A percentile compares a stretch with the other conserved stretches of the same genome.
phyloP scores from a whole-genome alignment of 2,113 vertebrate species.

The Suncus etruscus region DNA sequence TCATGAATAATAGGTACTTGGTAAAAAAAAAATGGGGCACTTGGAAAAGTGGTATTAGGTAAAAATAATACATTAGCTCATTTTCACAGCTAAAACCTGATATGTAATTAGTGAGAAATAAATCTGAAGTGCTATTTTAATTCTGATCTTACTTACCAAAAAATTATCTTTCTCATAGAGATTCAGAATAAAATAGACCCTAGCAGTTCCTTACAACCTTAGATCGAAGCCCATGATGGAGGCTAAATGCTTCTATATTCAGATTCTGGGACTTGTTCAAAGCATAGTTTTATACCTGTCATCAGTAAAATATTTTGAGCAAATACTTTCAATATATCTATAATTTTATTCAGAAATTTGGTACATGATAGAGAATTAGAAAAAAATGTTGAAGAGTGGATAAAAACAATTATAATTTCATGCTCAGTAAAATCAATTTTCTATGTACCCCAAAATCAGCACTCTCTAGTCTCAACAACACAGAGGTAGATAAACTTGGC shows the following conservation, averaged over 20 bases:
- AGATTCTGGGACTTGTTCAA: neutral
- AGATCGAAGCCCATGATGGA: neutral
- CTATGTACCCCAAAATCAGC: neutral
- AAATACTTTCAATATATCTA: neutral
- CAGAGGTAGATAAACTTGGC: neutral
- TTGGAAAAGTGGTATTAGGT: too few species aligned
- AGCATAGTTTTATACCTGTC: neutral
- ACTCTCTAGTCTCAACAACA: neutral
- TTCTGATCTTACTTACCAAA: neutral
- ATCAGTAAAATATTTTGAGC: slow-evolving; percentile 9
- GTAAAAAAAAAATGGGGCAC: too few species aligned
- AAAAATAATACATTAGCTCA: neutral
- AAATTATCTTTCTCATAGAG: neutral
- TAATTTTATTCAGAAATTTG: neutral
- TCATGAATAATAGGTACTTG: neutral
- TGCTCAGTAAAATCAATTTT: neutral
- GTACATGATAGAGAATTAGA: slow-evolving; percentile 1
- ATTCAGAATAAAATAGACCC: neutral
- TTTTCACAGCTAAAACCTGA: slow-evolving; percentile 6
- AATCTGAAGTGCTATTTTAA: neutral
- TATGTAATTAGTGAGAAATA: neutral
- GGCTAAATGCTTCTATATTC: neutral
- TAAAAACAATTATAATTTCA: slow-evolving; percentile 27
- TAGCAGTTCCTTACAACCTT: neutral
- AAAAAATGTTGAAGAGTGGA: slow-evolving; percentile 34